Evolutionary conservation across 1,140 invertebrate species (phyloP).

Genomic region (Protaetia brevitarsis): DNA sequence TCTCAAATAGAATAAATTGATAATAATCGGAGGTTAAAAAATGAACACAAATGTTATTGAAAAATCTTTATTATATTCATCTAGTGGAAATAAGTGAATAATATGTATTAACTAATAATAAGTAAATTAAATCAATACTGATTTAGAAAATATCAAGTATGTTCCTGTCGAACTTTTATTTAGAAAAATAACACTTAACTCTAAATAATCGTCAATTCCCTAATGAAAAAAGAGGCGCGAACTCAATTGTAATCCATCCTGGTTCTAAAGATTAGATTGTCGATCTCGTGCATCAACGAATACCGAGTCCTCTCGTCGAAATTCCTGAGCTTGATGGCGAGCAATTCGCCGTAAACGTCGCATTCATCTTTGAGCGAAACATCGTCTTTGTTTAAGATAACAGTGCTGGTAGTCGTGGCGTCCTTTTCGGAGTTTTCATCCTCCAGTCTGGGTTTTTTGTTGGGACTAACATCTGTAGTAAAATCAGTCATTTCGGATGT

Average conservation of each 20-base stretch:
- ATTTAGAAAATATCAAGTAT: too few relatives aligned
- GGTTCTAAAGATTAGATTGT: background rate
- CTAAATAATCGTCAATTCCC: too few relatives aligned
- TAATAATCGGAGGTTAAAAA: too few relatives aligned
- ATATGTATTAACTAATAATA: too few relatives aligned
- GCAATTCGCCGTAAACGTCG: slow-evolving; percentile 6
- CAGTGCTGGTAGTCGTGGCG: background rate
- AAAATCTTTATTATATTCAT: too few relatives aligned
- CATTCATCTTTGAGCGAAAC: background rate
- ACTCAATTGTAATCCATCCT: background rate
- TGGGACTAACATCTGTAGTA: background rate
- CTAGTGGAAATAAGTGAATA: too few relatives aligned
- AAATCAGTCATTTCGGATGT: background rate
- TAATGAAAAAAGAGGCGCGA: background rate
- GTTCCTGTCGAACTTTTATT: too few relatives aligned
- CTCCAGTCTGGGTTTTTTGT: background rate
- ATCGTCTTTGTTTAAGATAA: background rate
- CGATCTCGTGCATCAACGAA: background rate
- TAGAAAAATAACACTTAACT: too few relatives aligned
- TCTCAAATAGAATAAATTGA: too few relatives aligned
- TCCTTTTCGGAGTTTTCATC: background rate
- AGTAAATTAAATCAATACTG: too few relatives aligned
- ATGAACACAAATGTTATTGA: too few relatives aligned
- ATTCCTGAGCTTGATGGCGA: background rate
- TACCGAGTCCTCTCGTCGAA: background rate